These are phyloP conservation scores for Temnothorax ravouxi DNA, from an alignment of 2,888 invertebrate genomes.

Conservation along the genomic window DNA sequence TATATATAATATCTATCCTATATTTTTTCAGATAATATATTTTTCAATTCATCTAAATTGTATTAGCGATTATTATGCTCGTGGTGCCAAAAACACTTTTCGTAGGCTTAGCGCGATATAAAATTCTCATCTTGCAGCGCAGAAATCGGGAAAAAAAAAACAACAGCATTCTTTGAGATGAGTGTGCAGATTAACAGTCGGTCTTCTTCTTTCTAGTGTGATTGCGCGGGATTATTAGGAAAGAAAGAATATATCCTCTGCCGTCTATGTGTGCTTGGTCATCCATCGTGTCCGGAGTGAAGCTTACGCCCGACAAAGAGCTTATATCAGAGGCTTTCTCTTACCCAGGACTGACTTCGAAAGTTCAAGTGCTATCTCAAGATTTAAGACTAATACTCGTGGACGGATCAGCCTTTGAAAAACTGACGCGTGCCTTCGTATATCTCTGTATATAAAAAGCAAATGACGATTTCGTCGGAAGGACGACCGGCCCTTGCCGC, in stretches of 20 bases:
- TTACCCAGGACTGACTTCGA: slow-evolving; percentile 59
- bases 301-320: slow-evolving; percentile 61
- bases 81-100: not conserved
- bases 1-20: not conserved
- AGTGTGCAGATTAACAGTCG: slow-evolving; percentile 30
- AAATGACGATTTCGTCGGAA: not conserved
- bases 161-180: slow-evolving; percentile 28
- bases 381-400: slow-evolving; percentile 62
- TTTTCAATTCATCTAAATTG: not conserved
- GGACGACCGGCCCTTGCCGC: not conserved
- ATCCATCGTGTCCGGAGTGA: slow-evolving; percentile 48
- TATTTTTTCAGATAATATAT: not conserved
- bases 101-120: slow-evolving; percentile 9
- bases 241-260: slow-evolving; percentile 56
- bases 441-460: slow-evolving; percentile 34
- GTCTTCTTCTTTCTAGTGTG: slow-evolving; percentile 4
- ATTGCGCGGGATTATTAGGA: slow-evolving; percentile 55
- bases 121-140: not conserved
- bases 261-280: slow-evolving; percentile 31
- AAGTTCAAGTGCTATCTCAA: slow-evolving; percentile 61
- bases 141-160: slow-evolving; percentile 11
- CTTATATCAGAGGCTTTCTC: slow-evolving; percentile 57
- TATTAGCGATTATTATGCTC: not conserved
- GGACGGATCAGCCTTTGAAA: slow-evolving; percentile 58
- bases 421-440: slow-evolving; percentile 38